These are phyloP conservation scores for Sorex fumeus DNA, from an alignment of 2,113 vertebrate species.

Conservation along the genomic window DNA sequence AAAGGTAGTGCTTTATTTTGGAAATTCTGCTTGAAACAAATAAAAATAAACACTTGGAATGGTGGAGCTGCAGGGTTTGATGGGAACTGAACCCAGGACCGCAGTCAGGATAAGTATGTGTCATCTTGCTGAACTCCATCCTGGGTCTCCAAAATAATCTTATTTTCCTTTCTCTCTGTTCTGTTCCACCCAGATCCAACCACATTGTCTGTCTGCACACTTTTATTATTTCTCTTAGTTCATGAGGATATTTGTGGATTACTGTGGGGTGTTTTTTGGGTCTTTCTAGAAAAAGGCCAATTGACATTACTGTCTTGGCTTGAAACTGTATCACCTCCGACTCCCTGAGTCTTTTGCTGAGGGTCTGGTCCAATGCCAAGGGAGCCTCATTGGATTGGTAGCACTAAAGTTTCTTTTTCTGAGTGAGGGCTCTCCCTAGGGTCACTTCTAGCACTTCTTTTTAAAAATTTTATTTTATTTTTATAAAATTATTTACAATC, in stretches of 20 bases:
- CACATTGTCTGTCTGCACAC: background rate
- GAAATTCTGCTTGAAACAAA: slow-evolving; percentile 58
- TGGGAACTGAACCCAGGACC: too few species aligned
- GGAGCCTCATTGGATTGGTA: background rate
- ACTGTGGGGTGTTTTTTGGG: slow-evolving; percentile 1
- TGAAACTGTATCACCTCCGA: background rate
- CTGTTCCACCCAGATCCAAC: background rate
- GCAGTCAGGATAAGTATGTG: too few species aligned
- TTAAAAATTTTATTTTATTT: too few species aligned
- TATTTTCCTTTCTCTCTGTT: background rate
- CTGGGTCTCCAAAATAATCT: background rate
- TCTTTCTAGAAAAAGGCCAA: slow-evolving; percentile 17
- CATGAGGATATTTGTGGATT: slow-evolving; percentile 5
- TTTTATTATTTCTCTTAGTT: background rate
- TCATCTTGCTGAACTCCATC: too few species aligned
- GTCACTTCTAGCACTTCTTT: too few species aligned
- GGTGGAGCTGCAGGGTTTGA: too few species aligned
- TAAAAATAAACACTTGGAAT: background rate
- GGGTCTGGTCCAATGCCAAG: too few species aligned
- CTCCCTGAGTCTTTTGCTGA: background rate
- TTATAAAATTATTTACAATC: too few species aligned
- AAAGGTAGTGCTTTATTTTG: slow-evolving; percentile 8
- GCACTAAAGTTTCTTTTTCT: slow-evolving; percentile 19
- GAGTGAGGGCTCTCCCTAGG: too few species aligned
- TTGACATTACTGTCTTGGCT: too few species aligned